Conservation (phyloP, 2,113 vertebrate species). For the Bostrychus sinensis region DNA sequence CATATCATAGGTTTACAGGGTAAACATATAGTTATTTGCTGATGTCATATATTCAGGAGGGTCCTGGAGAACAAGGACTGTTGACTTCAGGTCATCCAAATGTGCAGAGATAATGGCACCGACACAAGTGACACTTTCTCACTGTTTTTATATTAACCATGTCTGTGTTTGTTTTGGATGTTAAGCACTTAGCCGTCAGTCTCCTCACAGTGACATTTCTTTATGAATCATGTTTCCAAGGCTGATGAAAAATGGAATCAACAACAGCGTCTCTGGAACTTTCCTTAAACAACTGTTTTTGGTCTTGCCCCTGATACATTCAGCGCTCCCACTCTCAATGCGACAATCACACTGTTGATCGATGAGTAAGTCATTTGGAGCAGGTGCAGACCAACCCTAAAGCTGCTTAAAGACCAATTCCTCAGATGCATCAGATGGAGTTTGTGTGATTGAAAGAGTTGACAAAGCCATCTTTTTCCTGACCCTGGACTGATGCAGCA, state of each 20-base stretch:
- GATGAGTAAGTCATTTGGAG: slow-evolving; percentile 42
- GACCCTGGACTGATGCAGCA: slow-evolving; percentile 26
- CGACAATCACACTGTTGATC: slow-evolving; percentile 70
- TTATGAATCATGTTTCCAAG: slow-evolving; percentile 42
- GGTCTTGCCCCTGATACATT: slow-evolving; percentile 47
- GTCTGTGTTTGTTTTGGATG: slow-evolving; percentile 75
- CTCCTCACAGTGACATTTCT: slow-evolving; percentile 68
- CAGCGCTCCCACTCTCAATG: slow-evolving; percentile 51
- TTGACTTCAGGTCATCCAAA: slow-evolving; percentile 41
- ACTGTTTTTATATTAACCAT: slow-evolving; percentile 76
- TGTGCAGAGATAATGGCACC: slow-evolving; percentile 51
- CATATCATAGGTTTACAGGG: slow-evolving; percentile 82
- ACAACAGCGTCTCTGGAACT: slow-evolving; percentile 36
- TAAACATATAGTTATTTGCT: slow-evolving; percentile 70
- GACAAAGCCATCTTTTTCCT: slow-evolving; percentile 66
- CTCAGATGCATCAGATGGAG: slow-evolving; percentile 29
- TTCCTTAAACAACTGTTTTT: slow-evolving; percentile 41
- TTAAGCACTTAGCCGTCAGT: slow-evolving; percentile 78
- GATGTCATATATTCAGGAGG: slow-evolving; percentile 55
- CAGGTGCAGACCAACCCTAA: slow-evolving; percentile 48
- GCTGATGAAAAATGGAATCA: slow-evolving; percentile 38
- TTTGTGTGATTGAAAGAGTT: slow-evolving; percentile 42
- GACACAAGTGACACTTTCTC: slow-evolving; percentile 74
- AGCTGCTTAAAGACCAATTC: slow-evolving; percentile 60
- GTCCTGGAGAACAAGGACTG: slow-evolving; percentile 46